Conservation (phyloP, 2,797 vertebrate genomes). For the Steatocranus sp. region DNA sequence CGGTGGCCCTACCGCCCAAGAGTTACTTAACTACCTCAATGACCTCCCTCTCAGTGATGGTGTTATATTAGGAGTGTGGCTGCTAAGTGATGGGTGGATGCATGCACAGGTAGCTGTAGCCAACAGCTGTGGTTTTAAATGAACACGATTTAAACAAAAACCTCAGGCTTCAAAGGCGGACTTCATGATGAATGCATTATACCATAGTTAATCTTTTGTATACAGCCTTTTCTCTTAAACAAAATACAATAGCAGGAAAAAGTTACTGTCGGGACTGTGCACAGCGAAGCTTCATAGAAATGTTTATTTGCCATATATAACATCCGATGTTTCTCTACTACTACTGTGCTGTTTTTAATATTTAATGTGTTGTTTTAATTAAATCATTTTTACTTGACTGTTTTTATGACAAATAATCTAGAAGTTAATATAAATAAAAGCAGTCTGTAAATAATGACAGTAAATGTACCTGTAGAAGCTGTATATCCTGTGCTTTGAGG, state of each 20-base stretch:
- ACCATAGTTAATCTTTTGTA: not conserved
- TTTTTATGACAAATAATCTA: not conserved
- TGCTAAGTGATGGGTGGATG: not conserved
- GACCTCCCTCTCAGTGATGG: not conserved
- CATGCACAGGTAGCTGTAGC: not conserved
- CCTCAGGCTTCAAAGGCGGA: not conserved
- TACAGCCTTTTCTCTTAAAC: not conserved
- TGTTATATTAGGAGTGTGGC: not conserved
- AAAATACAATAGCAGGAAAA: not conserved
- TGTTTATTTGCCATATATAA: not conserved
- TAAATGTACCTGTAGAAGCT: constrained; percentile 59
- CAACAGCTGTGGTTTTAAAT: rapidly evolving
- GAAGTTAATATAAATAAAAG: not conserved
- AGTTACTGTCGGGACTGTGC: not conserved
- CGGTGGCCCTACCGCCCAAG: not conserved
- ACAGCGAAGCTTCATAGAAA: not conserved
- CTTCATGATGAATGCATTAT: not conserved
- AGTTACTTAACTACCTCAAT: not conserved
- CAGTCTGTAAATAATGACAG: not conserved
- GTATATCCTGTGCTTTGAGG: constrained; percentile 31
- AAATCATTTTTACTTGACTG: not conserved
- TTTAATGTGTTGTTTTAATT: not conserved
- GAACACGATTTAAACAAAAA: not conserved
- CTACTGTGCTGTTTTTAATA: not conserved
- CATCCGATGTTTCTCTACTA: not conserved